phyloP scores from a whole-genome alignment of 2,113 vertebrate species.

The Crotalus viridis region DNA sequence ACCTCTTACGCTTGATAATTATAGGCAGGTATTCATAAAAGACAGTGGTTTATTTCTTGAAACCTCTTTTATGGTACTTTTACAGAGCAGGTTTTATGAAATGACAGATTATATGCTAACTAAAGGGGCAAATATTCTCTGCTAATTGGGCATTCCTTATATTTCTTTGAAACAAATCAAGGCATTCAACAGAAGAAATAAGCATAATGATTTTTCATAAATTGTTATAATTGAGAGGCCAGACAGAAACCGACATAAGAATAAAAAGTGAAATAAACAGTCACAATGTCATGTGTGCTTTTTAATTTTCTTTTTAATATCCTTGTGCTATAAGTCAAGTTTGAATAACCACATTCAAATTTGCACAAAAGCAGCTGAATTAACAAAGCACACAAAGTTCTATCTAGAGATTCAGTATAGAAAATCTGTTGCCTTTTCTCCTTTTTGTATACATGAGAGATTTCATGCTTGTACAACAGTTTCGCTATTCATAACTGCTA shows the following conservation, averaged over 20 bases:
- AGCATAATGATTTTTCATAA: not conserved
- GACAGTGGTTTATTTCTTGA: not conserved
- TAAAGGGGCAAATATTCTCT: not conserved
- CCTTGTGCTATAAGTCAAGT: not conserved
- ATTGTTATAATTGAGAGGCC: not conserved
- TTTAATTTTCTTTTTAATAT: not conserved
- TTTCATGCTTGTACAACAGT: not conserved
- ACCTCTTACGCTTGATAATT: not conserved
- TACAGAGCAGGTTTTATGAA: not conserved
- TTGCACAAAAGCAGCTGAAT: not conserved
- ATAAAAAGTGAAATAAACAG: not conserved
- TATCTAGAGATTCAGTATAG: not conserved
- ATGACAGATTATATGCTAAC: not conserved
- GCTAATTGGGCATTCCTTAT: not conserved
- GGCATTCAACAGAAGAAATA: not conserved
- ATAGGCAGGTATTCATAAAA: not conserved
- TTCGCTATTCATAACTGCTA: not conserved
- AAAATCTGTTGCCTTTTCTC: not conserved
- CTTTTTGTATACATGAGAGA: not conserved
- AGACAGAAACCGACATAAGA: not conserved
- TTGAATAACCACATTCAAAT: not conserved
- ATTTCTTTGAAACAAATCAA: no score
- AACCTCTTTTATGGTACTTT: not conserved
- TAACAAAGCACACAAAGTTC: not conserved
- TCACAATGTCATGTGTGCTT: not conserved